Evolutionary conservation across 2,888 invertebrate genomes (phyloP), one percentile per base, ranked within the genome.

Genomic region (Agyllia agylla): DNA sequence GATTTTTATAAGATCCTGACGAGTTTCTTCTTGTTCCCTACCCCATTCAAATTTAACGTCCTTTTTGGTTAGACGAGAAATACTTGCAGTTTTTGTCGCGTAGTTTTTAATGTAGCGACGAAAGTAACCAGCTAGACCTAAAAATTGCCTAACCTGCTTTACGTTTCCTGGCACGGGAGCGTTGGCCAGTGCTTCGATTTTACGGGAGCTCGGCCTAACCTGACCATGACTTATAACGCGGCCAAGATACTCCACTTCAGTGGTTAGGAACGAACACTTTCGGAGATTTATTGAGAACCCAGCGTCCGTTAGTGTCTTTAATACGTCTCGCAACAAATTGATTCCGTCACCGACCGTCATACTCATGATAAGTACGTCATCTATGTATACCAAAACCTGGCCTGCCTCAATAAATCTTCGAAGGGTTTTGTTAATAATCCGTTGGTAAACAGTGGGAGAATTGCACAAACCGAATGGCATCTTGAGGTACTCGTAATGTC

Each of bases 371-470:
- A 83, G 70, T 2, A 83, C 83, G 8, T 83, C 83, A 27, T 83
- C 83, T n/a, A 83, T 17, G 9, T 83, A 73, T 5, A 83, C 91
- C 9, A 91, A 90, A 3, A 81, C 79, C 0, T 64, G 9, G n/a
- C 82, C 82, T 6, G 75, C 24, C 30, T 84, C 75, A 20, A 84
- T 75, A 20, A 9, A 27, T 24, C 15, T 11, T 3, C 57, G 31
- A 31, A 81, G 64, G 2, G 82, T 82, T 31, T 82, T 33, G 17
- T 30, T 15, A 2, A 82, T 64, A 13, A 82, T 82, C 0, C 82
- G 82, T 33, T 82, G 82, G 24, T 82, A 82, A 9, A 82, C 82
- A 13, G 20, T 30, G 3, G 82, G 82, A 6, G 82, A 30, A 24
- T 82, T 82, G 1, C 20, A 3, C n/a, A 81, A 9, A 27, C 49